Evolutionary conservation across 1,140 invertebrate genomes (phyloP).

Genomic region (Dysdera silvatica): DNA sequence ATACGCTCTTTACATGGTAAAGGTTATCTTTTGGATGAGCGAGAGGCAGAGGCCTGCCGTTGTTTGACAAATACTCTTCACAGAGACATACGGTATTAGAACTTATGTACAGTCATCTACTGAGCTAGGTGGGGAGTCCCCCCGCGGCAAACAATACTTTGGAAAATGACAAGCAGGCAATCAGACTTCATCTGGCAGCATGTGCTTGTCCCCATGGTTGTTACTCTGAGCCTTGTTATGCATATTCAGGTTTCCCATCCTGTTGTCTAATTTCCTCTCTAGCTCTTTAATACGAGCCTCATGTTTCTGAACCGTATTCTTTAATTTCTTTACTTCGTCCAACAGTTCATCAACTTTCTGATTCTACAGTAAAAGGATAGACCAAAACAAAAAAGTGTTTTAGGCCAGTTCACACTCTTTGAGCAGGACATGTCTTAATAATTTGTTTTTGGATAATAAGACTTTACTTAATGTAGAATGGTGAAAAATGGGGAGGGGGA

Average conservation of each 20-base stretch:
- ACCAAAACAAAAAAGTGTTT: background rate
- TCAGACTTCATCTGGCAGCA: slow-evolving; percentile 28
- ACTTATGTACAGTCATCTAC: too few relatives aligned
- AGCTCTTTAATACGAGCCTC: slow-evolving; percentile 74
- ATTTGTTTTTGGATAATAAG: background rate
- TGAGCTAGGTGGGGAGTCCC: too few relatives aligned
- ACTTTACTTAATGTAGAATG: background rate
- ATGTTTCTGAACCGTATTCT: slow-evolving; percentile 87
- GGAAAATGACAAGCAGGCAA: too few relatives aligned
- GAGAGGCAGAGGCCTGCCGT: too few relatives aligned
- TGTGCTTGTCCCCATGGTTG: slow-evolving; percentile 23
- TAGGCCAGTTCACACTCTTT: background rate
- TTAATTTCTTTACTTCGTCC: slow-evolving; percentile 79
- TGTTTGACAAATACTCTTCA: too few relatives aligned
- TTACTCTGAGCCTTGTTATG: slow-evolving; percentile 25
- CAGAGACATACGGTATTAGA: too few relatives aligned
- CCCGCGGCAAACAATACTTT: too few relatives aligned
- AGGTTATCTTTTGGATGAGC: too few relatives aligned
- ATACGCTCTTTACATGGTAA: too few relatives aligned
- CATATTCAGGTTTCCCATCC: slow-evolving; percentile 17
- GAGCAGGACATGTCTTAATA: background rate
- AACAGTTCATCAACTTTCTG: slow-evolving; percentile 63
- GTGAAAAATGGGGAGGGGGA: background rate
- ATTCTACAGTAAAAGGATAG: slow-evolving; percentile 6
- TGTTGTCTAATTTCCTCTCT: slow-evolving; percentile 50